A percentile compares a stretch with the other conserved stretches of the same genome.
These are phyloP conservation scores for Theocolax elegans DNA, from an alignment of 1,140 invertebrate genomes.

Conservation along the genomic window DNA sequence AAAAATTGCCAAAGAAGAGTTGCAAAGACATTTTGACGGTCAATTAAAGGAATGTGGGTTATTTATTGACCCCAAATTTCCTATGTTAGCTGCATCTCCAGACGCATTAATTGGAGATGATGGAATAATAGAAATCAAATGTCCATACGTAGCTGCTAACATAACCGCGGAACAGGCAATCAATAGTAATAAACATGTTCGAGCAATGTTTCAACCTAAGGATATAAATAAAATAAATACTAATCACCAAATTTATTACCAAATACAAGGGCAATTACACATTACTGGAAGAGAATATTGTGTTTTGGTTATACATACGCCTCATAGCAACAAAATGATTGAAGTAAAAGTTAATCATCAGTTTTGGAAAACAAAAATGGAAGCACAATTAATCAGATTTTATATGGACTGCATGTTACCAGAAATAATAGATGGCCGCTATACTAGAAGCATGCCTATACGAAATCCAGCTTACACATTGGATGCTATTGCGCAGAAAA, in stretches of 20 bases:
- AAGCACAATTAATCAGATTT: conserved; percentile 46
- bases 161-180: conserved; percentile 34
- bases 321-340: conserved; percentile 37
- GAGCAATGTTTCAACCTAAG: conserved; percentile 22
- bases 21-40: conserved; percentile 44
- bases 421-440: conserved; percentile 55
- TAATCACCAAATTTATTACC: conserved; percentile 49
- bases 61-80: conserved; percentile 54
- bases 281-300: conserved; percentile 50
- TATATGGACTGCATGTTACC: conserved; percentile 52
- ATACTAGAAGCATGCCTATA: conserved; percentile 47
- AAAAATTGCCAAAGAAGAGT: conserved; percentile 47
- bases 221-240: conserved; percentile 42
- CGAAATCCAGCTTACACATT: conserved; percentile 43
- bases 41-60: conserved; percentile 57
- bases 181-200: background rate
- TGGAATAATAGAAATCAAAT: conserved; percentile 57
- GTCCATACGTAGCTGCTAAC: conserved; percentile 47
- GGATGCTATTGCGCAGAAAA: background rate
- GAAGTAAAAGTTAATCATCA: conserved; percentile 25
- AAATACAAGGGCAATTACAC: conserved; percentile 56
- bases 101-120: conserved; percentile 58
- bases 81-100: conserved; percentile 59
- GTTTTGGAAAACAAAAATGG: conserved; percentile 42
- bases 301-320: conserved; percentile 45